phyloP scores from a whole-genome alignment of 2,797 vertebrate species.

The Diplodus puntazzo region DNA sequence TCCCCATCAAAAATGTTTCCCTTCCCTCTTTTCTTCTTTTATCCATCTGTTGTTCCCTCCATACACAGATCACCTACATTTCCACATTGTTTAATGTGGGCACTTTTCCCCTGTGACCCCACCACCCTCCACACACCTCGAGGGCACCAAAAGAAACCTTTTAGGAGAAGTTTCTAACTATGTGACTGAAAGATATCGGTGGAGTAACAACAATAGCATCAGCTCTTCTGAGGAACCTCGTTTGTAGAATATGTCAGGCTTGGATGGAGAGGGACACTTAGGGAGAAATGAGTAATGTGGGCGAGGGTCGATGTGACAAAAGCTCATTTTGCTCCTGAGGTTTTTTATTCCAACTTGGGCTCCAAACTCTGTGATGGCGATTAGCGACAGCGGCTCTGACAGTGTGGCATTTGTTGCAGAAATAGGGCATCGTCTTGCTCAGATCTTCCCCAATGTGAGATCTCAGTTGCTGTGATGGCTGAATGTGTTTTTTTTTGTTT shows the following conservation, averaged over 20 bases:
- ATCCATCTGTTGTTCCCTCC: slow-evolving; percentile 20
- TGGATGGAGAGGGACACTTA: not conserved
- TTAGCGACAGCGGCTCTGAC: slow-evolving; percentile 33
- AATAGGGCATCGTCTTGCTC: slow-evolving; percentile 17
- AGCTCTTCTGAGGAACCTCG: slow-evolving; percentile 28
- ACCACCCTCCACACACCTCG: slow-evolving; percentile 22
- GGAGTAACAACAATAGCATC: slow-evolving; percentile 43
- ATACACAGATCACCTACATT: slow-evolving; percentile 7
- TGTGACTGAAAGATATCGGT: slow-evolving; percentile 32
- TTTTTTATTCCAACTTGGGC: not conserved
- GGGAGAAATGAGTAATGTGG: slow-evolving; percentile 11
- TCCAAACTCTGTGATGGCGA: slow-evolving; percentile 50
- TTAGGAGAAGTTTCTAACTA: slow-evolving; percentile 31
- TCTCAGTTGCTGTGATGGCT: slow-evolving; percentile 24
- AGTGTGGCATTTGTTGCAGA: slow-evolving; percentile 51
- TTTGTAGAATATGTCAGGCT: slow-evolving; percentile 19
- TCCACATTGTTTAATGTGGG: slow-evolving; percentile 28
- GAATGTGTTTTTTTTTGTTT: slow-evolving; percentile 23
- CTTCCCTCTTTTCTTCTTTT: slow-evolving; percentile 1
- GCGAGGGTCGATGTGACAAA: slow-evolving; percentile 11
- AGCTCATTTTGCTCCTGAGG: not conserved
- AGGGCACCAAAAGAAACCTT: slow-evolving; percentile 17
- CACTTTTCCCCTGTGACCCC: slow-evolving; percentile 13
- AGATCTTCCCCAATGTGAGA: slow-evolving; percentile 19
- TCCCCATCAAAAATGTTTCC: slow-evolving; percentile 9